Conservation (phyloP, 2,888 invertebrate genomes). For the Amphipyra berbera region DNA sequence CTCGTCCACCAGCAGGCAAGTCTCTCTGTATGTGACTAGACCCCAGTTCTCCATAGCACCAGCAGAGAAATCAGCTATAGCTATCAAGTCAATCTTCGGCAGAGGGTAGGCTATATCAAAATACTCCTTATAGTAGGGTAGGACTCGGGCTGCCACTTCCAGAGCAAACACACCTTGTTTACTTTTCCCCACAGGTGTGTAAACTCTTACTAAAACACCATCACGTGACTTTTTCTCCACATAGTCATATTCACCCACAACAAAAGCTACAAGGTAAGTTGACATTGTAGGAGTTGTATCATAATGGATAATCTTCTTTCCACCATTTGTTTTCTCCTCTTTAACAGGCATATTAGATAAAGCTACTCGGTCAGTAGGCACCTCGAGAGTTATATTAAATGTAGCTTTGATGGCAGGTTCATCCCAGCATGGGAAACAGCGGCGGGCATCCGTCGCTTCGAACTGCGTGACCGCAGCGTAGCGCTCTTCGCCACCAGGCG, state of each 20-base stretch:
- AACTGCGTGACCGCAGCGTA: slow-evolving; percentile 98
- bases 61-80: slow-evolving; percentile 98
- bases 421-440: slow-evolving; percentile 99
- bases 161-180: slow-evolving; percentile 98
- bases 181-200: slow-evolving; percentile 96
- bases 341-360: slow-evolving; percentile 97
- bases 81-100: slow-evolving; percentile 98
- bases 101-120: slow-evolving; percentile 98
- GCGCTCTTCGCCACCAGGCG: slow-evolving; percentile 93
- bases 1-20: slow-evolving; percentile 96
- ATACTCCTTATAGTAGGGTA: slow-evolving; percentile 98
- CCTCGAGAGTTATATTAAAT: slow-evolving; percentile 96
- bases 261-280: slow-evolving; percentile 97
- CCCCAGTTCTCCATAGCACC: slow-evolving; percentile 99
- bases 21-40: slow-evolving; percentile 97
- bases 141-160: slow-evolving; percentile 96
- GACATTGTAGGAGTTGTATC: slow-evolving; percentile 98
- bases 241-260: slow-evolving; percentile 98
- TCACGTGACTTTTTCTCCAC: slow-evolving; percentile 95
- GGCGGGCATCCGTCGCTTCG: slow-evolving; percentile 96
- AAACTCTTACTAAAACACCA: slow-evolving; percentile 95
- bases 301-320: slow-evolving; percentile 91
- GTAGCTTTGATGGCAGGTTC: slow-evolving; percentile 99
- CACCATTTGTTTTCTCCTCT: slow-evolving; percentile 81
- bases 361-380: slow-evolving; percentile 95